A percentile compares a stretch with the other conserved stretches of the same genome.
Evolutionary conservation across 2,797 vertebrate genomes (phyloP).

Genomic region (Falco berigora): DNA sequence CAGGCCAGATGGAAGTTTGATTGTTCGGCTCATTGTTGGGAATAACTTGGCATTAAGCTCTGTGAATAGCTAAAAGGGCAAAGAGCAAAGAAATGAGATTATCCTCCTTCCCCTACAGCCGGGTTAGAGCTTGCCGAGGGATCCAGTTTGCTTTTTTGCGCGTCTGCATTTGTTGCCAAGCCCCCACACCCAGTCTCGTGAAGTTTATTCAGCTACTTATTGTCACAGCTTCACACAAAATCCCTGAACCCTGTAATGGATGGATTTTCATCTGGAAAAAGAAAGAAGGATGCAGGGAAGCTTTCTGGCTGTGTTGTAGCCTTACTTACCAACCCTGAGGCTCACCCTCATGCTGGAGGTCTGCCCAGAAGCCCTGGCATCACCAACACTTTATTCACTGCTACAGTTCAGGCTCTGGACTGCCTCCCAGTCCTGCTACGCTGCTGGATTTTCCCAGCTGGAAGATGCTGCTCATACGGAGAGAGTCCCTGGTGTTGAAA

Average conservation of each 20-base stretch:
- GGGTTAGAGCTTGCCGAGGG: background rate
- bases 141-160: background rate
- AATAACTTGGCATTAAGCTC: background rate
- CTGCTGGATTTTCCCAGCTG: background rate
- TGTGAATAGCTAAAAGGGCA: slow-evolving; percentile 13
- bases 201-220: background rate
- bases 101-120: background rate
- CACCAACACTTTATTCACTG: background rate
- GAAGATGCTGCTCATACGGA: background rate
- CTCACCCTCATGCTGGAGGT: background rate
- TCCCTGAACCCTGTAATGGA: background rate
- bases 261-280: background rate
- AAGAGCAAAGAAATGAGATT: slow-evolving; percentile 33
- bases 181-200: background rate
- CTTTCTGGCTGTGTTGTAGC: background rate
- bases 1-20: background rate
- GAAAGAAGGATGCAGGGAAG: background rate
- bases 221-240: background rate
- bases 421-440: background rate
- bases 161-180: background rate
- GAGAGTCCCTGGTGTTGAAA: background rate
- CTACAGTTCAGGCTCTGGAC: background rate
- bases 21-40: background rate
- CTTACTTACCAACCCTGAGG: background rate
- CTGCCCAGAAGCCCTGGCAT: background rate